Base-by-base conservation (phyloP, 2,113 vertebrate genomes). In the Takifugu flavidus region DNA sequence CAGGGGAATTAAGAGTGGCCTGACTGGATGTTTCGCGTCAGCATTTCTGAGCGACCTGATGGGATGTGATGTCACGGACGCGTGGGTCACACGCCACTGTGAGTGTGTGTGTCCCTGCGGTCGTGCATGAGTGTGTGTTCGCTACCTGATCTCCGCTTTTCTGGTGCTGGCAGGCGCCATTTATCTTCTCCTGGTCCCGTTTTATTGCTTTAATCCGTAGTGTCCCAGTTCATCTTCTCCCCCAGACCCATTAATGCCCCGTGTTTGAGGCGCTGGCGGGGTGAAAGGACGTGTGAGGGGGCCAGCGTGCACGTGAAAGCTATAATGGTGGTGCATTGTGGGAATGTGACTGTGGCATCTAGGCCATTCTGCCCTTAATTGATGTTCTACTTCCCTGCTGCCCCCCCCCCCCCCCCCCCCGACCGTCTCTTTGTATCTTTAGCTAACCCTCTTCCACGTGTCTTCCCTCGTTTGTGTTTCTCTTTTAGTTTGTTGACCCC, bases 301-400 rank as follows among this genome's bases (percentile, higher is more conserved):
- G 45, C 13, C 4, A n/a, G 34, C 45, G 45, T n/a, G 15, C 45
- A 5, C 2, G 62, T 43, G 46, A 42, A 58, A 59, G 69, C 39
- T 2, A 25, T 44, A 47, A 47, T 58, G 73, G 61, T 67, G 68
- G 59, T 82, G 79, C 83, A 83, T 80, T 84, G 84, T 86, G 86
- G 84, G 84, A 84, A 75, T 59, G 49, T 78, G 60, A 63, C 62
- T 43, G 65, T 84, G 70, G 66, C 87, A 86, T 88, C 72, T 77
- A 87, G 88, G 87, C 55, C 83, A 85, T 55, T 72, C 67, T 84
- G 89, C 74, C 83, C 86, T 89, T 90, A 90, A 90, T 91, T 90
- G 87, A 86, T 90, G 88, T 78, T 90, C 90, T 44, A 91, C 72
- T 90, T 91, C 77, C 82, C 68, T 63, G 64, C 79, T 77, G 68